A percentile compares a stretch with the other conserved stretches of the same genome.
Conservation (phyloP, 2,797 vertebrate genomes). For the Lagorchestes hirsutus region DNA sequence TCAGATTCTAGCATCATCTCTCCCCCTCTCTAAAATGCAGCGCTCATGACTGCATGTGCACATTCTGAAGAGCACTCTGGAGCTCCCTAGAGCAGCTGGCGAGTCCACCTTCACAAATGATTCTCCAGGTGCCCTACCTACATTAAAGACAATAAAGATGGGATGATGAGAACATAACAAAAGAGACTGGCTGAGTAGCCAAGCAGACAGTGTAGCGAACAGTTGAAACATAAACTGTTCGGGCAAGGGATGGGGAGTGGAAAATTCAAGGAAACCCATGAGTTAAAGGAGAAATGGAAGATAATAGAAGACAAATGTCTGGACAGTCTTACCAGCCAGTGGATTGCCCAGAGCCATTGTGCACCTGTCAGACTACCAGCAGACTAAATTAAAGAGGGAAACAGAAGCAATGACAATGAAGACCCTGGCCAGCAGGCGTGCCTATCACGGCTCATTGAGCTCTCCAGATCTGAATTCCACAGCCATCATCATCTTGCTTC, state of each 20-base stretch:
- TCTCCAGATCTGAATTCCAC: not conserved
- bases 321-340: slow-evolving; percentile 10
- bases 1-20: not conserved
- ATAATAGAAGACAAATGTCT: not conserved
- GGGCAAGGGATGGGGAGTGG: not conserved
- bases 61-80: not conserved
- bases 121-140: slow-evolving; percentile 43
- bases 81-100: slow-evolving; percentile 24
- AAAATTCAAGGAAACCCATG: slow-evolving; percentile 35
- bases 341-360: slow-evolving; percentile 30
- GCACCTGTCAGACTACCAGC: slow-evolving; percentile 11
- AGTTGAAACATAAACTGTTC: slow-evolving; percentile 51
- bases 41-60: not conserved
- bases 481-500: not conserved
- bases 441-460: not conserved
- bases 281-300: slow-evolving; percentile 58
- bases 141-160: slow-evolving; percentile 76
- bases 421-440: not conserved
- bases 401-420: not conserved
- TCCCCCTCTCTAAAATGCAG: not conserved
- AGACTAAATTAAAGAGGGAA: slow-evolving; percentile 50
- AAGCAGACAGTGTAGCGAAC: slow-evolving; percentile 61
- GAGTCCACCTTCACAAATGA: slow-evolving; percentile 69
- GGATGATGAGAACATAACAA: slow-evolving; percentile 77
- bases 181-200: slow-evolving; percentile 42